Evolutionary conservation across 2,113 vertebrate genomes (phyloP).

Genomic region (Protomyctophum bolini): DNA sequence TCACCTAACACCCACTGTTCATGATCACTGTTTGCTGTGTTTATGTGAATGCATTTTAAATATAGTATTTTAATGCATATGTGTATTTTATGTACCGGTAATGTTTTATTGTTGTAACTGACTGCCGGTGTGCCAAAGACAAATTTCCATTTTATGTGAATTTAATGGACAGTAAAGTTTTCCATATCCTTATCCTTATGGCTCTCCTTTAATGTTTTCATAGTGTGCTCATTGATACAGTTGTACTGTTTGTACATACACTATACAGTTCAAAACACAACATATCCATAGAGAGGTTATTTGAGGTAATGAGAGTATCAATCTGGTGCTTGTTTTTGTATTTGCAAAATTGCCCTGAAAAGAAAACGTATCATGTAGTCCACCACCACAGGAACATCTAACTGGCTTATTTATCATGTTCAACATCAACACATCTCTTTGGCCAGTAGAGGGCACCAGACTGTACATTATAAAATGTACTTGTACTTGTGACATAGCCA

Average conservation of each 20-base stretch:
- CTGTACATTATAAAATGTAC: conserved; percentile 7
- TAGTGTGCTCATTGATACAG: conserved; percentile 29
- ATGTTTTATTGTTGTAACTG: too few relatives aligned
- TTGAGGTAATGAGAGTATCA: conserved; percentile 28
- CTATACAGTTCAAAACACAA: conserved; percentile 10
- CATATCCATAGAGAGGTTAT: conserved; percentile 6
- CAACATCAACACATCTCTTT: not conserved
- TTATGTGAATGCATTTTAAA: too few relatives aligned
- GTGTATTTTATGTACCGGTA: too few relatives aligned
- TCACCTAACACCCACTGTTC: too few relatives aligned
- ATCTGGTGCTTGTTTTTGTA: conserved; percentile 19
- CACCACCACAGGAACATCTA: not conserved
- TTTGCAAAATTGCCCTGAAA: conserved; percentile 4
- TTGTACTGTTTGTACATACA: not conserved
- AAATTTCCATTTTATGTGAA: too few relatives aligned
- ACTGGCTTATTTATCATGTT: not conserved
- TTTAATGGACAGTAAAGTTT: too few relatives aligned
- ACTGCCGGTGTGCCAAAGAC: too few relatives aligned
- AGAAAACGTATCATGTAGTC: not conserved
- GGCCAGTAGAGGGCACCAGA: conserved; percentile 34
- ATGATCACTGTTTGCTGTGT: too few relatives aligned
- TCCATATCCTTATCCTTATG: too few relatives aligned
- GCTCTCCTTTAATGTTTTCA: too few relatives aligned
- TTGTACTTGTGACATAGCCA: conserved; percentile 10
- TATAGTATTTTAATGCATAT: too few relatives aligned